Conservation (phyloP, 2,797 vertebrate species). For the Malacoraja senta region DNA sequence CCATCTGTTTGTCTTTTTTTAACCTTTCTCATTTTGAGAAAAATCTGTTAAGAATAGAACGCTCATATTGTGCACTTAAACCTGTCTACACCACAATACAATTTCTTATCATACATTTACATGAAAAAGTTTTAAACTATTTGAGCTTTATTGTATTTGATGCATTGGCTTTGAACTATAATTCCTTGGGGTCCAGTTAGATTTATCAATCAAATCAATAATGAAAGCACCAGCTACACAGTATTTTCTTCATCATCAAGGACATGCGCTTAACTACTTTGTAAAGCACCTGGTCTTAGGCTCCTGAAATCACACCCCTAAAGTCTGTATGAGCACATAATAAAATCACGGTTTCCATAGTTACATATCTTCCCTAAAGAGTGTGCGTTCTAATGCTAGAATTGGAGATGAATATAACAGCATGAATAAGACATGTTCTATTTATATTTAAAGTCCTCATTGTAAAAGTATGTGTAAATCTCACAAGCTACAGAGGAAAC, state of each 20-base stretch:
- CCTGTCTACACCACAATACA: not conserved
- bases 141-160: not conserved
- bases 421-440: not conserved
- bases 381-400: not conserved
- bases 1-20: too few species aligned
- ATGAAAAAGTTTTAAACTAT: not conserved
- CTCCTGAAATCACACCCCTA: slow-evolving; percentile 30
- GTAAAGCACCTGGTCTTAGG: not conserved
- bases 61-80: not conserved
- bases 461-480: not conserved
- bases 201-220: slow-evolving; percentile 1
- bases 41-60: not conserved
- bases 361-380: not conserved
- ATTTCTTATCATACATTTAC: not conserved
- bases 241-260: not conserved
- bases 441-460: not conserved
- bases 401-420: not conserved
- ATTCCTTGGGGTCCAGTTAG: not conserved
- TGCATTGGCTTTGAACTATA: slow-evolving; percentile 12
- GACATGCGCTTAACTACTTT: not conserved
- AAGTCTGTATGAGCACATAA: not conserved
- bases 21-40: not conserved
- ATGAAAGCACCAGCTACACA: not conserved
- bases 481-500: not conserved
- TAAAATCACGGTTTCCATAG: slow-evolving; percentile 20